Evolutionary conservation across 2,888 invertebrate genomes (phyloP).

Genomic region (Polydrusus tereticollis): DNA sequence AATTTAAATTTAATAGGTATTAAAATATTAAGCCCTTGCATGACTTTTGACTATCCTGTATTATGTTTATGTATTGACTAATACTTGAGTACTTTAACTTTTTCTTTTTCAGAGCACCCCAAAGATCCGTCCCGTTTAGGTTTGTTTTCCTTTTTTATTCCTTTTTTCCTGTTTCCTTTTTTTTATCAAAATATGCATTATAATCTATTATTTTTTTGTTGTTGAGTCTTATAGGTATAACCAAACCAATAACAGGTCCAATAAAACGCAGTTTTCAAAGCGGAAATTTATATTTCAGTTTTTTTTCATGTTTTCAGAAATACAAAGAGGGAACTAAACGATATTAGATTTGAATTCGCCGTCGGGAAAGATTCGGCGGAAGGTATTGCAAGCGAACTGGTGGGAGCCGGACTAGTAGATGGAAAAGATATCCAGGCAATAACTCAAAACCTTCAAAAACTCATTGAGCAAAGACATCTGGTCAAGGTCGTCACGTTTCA

Average conservation of each 20-base stretch:
- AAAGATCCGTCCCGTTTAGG: conserved; percentile 38
- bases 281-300: not conserved
- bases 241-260: no score
- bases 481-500: conserved; percentile 89
- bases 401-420: conserved; percentile 95
- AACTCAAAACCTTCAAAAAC: conserved; percentile 90
- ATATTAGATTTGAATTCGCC: conserved; percentile 97
- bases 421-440: conserved; percentile 92
- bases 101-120: conserved; percentile 36
- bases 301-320: conserved; percentile 78
- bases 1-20: no score
- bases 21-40: no score
- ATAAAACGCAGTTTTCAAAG: not conserved
- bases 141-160: conserved; percentile 35
- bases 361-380: conserved; percentile 90
- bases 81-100: not conserved
- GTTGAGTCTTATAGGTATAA: no score
- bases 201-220: not conserved
- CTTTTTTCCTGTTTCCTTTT: not conserved
- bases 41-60: no score
- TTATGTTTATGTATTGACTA: no score
- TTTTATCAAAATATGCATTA: not conserved
- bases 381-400: conserved; percentile 93
- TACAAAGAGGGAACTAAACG: conserved; percentile 90
- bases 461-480: conserved; percentile 80